Conservation (phyloP, 2,888 invertebrate species). For the Synanthedon tipuliformis region DNA sequence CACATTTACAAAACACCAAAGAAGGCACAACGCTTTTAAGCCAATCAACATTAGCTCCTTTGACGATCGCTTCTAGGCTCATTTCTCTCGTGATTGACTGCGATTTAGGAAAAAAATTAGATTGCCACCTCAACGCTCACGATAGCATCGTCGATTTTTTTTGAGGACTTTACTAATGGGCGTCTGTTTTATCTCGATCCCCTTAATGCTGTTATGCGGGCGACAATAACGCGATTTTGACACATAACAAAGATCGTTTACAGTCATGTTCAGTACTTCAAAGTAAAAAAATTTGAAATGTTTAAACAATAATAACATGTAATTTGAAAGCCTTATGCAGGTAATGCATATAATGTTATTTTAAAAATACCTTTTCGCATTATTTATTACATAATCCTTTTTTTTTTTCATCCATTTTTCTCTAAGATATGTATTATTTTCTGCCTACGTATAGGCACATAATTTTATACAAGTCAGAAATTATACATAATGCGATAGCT, state of each 20-base stretch:
- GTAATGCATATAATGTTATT: no score
- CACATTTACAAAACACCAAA: slow-evolving; percentile 10
- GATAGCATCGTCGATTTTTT: slow-evolving; percentile 56
- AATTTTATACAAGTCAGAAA: no score
- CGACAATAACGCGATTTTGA: slow-evolving; percentile 65
- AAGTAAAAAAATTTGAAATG: no score
- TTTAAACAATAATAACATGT: no score
- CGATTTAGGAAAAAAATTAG: slow-evolving; percentile 55
- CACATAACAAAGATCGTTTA: slow-evolving; percentile 40
- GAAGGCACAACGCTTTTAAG: slow-evolving; percentile 20
- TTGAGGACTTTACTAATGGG: slow-evolving; percentile 53
- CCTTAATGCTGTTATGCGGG: slow-evolving; percentile 66
- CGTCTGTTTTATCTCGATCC: slow-evolving; percentile 65
- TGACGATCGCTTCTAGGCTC: slow-evolving; percentile 52
- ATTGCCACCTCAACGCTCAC: slow-evolving; percentile 56
- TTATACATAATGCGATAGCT: no score
- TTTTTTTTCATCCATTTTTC: no score
- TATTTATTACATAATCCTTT: no score
- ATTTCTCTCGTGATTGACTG: slow-evolving; percentile 63
- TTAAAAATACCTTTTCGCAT: no score
- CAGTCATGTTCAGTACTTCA: not conserved
- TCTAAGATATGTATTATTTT: no score
- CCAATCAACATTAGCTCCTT: slow-evolving; percentile 64
- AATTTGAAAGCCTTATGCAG: no score
- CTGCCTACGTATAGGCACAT: no score